Evolutionary conservation across 2,888 invertebrate genomes (phyloP), one percentile per base, ranked within the genome.

Genomic region (Xylocampa areola): DNA sequence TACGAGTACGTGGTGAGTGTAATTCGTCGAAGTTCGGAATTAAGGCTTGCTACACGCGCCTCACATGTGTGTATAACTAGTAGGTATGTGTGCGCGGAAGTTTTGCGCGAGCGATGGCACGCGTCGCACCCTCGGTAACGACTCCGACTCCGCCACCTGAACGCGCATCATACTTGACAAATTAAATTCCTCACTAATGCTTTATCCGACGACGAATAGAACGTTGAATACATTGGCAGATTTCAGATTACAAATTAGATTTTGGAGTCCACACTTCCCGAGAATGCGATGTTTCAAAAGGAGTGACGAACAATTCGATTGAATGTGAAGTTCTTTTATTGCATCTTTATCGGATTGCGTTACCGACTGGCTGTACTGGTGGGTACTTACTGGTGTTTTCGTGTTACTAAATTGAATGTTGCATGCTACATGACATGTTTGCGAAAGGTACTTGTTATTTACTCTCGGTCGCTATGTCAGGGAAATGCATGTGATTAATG

Each of bases 291-390:
- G 85, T 85, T 86, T 74, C 76, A 75, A 75, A 84, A 78, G 75
- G 81, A 87, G 81, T 85, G 82, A 78, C 79, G 79, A 85, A 85
- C 81, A 84, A 86, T 88, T 86, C 84, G 74, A 87, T 89, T 87
- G 83, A 84, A 87, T 85, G 84, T 82, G 72, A 79, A 82, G 76
- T 85, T 80, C 78, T 82, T 83, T 82, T 84, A 83, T 87, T 85
- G 85, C 77, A 80, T 78, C 74, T 80, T 76, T 79, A 78, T 78
- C 66, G 72, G 70, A 70, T 74, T 69, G 54, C 72, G 61, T 74
- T 79, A 80, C 73, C 77, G 73, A 73, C 64, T 61, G 54, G 52
- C 54, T 60, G 63, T n/a, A n/a, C n/a, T n/a, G n/a, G n/a, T 68
- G 59, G 54, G 52, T 66, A 65, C 47, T 52, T 33, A 37, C 19